phyloP scores from a whole-genome alignment of 2,797 vertebrate genomes.

The Mormyrus hasselquistii region DNA sequence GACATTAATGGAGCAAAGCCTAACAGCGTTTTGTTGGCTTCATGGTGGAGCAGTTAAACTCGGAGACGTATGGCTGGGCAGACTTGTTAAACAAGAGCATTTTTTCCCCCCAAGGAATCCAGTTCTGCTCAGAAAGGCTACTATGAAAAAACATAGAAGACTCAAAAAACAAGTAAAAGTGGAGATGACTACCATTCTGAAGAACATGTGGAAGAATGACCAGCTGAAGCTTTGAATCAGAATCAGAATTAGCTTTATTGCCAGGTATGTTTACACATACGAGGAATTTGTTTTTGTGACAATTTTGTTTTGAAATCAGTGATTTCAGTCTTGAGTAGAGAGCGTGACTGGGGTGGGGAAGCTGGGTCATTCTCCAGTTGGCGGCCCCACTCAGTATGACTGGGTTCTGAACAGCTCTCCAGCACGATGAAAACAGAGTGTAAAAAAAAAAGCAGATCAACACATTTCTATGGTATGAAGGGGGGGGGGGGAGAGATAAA shows the following conservation, averaged over 20 bases:
- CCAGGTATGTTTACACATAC: no score
- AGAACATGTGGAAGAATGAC: neutral
- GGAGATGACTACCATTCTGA: neutral
- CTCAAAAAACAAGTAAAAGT: neutral
- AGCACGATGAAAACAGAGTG: neutral
- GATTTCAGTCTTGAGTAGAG: neutral
- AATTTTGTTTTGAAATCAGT: neutral
- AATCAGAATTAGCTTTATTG: no score
- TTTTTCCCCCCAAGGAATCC: neutral
- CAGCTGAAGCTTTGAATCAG: neutral
- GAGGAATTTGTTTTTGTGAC: no score
- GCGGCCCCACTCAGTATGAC: neutral
- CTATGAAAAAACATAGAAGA: neutral
- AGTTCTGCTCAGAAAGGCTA: neutral
- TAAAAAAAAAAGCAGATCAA: neutral
- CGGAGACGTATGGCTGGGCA: neutral
- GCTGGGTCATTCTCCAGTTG: neutral
- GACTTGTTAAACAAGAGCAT: slow-evolving; percentile 6
- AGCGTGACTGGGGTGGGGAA: neutral
- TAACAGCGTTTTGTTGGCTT: slow-evolving; percentile 3
- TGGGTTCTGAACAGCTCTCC: neutral
- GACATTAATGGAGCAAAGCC: slow-evolving; percentile 4
- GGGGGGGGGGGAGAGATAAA: neutral
- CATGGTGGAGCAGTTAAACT: slow-evolving; percentile 5
- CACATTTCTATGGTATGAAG: neutral